A percentile compares a stretch with the other conserved stretches of the same genome.
Conservation (phyloP, 1,140 invertebrate genomes). For the Saxidomus purpurata region DNA sequence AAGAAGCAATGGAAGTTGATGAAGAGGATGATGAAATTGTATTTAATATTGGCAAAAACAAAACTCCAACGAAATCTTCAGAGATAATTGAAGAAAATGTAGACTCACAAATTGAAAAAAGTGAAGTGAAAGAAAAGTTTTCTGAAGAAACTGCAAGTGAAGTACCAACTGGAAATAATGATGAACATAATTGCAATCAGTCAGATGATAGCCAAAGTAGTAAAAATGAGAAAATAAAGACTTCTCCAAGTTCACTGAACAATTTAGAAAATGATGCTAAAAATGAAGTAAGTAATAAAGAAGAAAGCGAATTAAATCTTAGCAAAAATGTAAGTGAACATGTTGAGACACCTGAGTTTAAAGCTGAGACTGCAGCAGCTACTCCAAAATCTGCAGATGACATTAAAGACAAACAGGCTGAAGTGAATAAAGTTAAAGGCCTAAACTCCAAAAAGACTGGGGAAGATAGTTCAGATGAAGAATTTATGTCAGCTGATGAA, state of each 20-base stretch:
- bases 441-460: not conserved
- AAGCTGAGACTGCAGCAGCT: not conserved
- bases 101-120: not conserved
- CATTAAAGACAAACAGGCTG: not conserved
- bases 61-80: not conserved
- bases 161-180: not conserved
- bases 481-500: constrained; percentile 63
- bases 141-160: not conserved
- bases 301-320: not conserved
- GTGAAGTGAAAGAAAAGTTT: not conserved
- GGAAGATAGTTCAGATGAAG: constrained; percentile 40
- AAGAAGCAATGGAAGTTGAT: constrained; percentile 61
- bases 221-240: not conserved
- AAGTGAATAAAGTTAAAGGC: not conserved
- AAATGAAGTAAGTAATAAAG: not conserved
- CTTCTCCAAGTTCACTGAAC: not conserved
- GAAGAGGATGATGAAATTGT: constrained; percentile 64
- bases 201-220: not conserved
- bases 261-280: not conserved
- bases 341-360: not conserved
- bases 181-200: not conserved
- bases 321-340: not conserved
- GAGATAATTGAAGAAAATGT: not conserved
- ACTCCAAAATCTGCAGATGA: not conserved
- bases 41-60: constrained; percentile 4